A percentile compares a stretch with the other conserved stretches of the same genome.
These are phyloP conservation scores for Chrysomela aeneicollis DNA, from an alignment of 2,888 invertebrate species.

Conservation along the genomic window DNA sequence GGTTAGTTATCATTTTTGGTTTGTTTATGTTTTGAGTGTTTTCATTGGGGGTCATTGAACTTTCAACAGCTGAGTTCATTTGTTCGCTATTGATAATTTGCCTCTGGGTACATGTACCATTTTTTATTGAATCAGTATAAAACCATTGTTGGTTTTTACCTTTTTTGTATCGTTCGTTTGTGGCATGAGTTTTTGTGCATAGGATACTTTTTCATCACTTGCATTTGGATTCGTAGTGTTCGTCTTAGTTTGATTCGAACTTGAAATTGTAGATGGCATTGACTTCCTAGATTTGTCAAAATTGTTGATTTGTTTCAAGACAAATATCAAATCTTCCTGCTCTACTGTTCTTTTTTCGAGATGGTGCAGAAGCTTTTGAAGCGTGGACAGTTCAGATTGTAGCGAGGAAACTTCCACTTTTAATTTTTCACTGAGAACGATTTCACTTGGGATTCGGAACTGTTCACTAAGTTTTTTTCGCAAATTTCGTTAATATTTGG, in stretches of 20 bases:
- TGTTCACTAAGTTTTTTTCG: neutral
- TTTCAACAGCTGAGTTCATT: too few species aligned
- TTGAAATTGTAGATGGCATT: neutral
- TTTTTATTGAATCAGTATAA: too few species aligned
- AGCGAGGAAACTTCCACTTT: neutral
- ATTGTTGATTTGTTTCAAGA: conserved; percentile 9
- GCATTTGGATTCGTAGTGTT: neutral
- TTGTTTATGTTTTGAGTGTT: conserved; percentile 10
- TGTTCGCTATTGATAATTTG: too few species aligned
- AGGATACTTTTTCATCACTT: neutral
- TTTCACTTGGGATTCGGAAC: neutral
- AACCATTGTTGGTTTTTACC: too few species aligned
- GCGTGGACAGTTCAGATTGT: neutral
- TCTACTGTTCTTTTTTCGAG: neutral
- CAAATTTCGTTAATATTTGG: neutral
- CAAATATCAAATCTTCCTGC: neutral
- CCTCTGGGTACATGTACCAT: too few species aligned
- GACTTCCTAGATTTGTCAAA: neutral
- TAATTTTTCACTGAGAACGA: neutral
- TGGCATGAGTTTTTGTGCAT: neutral
- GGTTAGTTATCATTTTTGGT: conserved; percentile 7
- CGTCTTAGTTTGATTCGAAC: neutral
- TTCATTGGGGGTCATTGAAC: too few species aligned
- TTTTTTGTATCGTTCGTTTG: too few species aligned
- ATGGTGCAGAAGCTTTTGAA: neutral